Conservation (phyloP, 2,113 vertebrate genomes). For the Mungos mungo region DNA sequence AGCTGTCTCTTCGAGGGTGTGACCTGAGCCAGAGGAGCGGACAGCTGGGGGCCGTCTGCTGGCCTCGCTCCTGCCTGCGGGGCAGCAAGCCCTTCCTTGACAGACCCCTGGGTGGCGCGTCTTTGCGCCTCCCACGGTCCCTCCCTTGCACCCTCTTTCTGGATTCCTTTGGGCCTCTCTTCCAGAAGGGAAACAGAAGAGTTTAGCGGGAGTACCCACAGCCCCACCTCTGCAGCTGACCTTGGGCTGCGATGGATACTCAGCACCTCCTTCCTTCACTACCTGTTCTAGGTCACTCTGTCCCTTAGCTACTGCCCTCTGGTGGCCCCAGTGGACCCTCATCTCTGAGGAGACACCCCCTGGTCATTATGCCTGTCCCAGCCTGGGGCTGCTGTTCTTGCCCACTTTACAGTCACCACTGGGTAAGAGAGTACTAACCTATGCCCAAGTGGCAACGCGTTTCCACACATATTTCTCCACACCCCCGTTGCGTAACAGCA, state of each 20-base stretch:
- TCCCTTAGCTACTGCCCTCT: constrained; percentile 42
- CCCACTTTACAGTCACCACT: background rate
- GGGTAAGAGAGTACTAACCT: background rate
- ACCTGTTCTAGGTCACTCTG: background rate
- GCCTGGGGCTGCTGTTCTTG: background rate
- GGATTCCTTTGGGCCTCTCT: background rate
- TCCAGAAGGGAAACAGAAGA: background rate
- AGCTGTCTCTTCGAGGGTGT: background rate
- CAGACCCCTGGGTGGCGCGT: background rate
- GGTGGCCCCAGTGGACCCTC: background rate
- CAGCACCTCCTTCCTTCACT: background rate
- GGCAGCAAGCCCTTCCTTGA: background rate
- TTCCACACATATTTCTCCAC: background rate
- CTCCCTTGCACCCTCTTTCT: background rate
- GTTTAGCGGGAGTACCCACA: background rate
- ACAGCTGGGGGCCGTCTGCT: background rate
- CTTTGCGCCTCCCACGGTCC: background rate
- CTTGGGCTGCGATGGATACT: background rate
- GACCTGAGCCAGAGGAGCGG: background rate
- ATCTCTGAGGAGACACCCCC: background rate
- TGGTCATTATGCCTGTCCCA: background rate
- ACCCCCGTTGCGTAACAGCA: background rate
- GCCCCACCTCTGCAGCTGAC: background rate
- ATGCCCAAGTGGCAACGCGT: background rate
- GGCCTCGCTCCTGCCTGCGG: background rate